Evolutionary conservation across 2,888 invertebrate genomes (phyloP), one percentile per base, ranked within the genome.

Genomic region (Drosophila anceps): DNA sequence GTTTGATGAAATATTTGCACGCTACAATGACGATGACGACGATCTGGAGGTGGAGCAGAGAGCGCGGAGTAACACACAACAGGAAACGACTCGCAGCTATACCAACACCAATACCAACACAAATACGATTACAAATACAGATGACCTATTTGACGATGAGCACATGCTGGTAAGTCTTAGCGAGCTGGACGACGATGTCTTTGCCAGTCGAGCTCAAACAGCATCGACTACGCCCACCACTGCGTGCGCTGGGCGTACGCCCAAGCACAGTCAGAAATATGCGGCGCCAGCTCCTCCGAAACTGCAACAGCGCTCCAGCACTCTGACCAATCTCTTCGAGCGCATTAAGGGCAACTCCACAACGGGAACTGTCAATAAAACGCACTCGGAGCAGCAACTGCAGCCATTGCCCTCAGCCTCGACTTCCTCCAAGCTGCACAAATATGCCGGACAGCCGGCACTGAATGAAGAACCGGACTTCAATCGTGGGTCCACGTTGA

Each of bases 401-500:
- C 79, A 80, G 51, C 69, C 72, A 24, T 12, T 43, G 63, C 57
- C 24, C 10, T 20, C 6, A 20, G 46, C 15, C 13, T 10, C 24
- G 15, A 39, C 39, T 3, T 54, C 65, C 9, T 44, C 59, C 15
- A 65, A 59, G 29, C 53, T 87, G 35, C 83, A 79, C 27, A 91
- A 91, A 44, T 91, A 84, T 51, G 68, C 88, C 1, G 83, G 81
- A 4, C 87, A 92, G 54, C 65, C 75, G 48, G 78, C 89, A 61
- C 66, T 92, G 6, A 84, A 89, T 59, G 82, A 84, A 33, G 64
- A 70, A 33, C 78, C 83, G 39, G 91, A 92, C 70, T 93, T 93
- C 62, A 84, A 92, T 62, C 91, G 93, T n/a, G 93, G 93, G 44
- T 90, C 92, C 15, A 93, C 92, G 0, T 82, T 93, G 18, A 93